A percentile compares a stretch with the other conserved stretches of the same genome.
Evolutionary conservation across 2,888 invertebrate genomes (phyloP).

Genomic region (Scaptomyza reducta): DNA sequence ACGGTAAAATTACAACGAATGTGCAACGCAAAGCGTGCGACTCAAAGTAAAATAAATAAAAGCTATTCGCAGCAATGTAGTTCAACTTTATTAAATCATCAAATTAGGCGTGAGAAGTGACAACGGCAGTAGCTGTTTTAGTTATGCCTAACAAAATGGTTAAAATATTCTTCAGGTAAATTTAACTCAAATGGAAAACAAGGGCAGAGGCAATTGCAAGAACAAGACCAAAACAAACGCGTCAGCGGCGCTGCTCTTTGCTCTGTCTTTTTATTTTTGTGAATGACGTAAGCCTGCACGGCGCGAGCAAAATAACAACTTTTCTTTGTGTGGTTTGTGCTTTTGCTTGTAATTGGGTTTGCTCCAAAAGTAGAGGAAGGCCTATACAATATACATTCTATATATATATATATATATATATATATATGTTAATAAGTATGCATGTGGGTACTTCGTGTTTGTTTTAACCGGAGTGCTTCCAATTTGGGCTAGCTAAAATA

Average conservation of each 20-base stretch:
- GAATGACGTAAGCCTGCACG: slow-evolving; percentile 73
- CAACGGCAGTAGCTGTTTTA: slow-evolving; percentile 27
- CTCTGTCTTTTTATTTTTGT: slow-evolving; percentile 71
- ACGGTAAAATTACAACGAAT: slow-evolving; percentile 6
- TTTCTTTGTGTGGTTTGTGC: slow-evolving; percentile 44
- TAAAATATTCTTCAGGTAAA: slow-evolving; percentile 77
- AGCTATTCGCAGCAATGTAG: slow-evolving; percentile 48
- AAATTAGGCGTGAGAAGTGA: slow-evolving; percentile 36
- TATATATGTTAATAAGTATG: slow-evolving; percentile 6
- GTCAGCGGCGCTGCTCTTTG: slow-evolving; percentile 31
- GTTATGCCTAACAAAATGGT: slow-evolving; percentile 74
- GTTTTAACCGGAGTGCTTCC: too few relatives aligned
- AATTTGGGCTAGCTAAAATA: too few relatives aligned
- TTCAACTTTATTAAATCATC: slow-evolving; percentile 29
- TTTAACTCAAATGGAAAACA: slow-evolving; percentile 35
- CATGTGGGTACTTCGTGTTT: not conserved
- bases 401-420: slow-evolving; percentile 1
- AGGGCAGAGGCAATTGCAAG: slow-evolving; percentile 17
- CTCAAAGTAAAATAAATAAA: slow-evolving; percentile 29
- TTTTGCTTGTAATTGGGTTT: slow-evolving; percentile 41
- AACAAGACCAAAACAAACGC: slow-evolving; percentile 17
- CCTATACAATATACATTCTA: slow-evolving; percentile 25
- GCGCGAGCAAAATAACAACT: slow-evolving; percentile 61
- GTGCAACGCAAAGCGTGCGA: slow-evolving; percentile 45
- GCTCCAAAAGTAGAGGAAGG: slow-evolving; percentile 48